Evolutionary conservation across 2,888 invertebrate species (phyloP).

Genomic region (Cotesia congregata): DNA sequence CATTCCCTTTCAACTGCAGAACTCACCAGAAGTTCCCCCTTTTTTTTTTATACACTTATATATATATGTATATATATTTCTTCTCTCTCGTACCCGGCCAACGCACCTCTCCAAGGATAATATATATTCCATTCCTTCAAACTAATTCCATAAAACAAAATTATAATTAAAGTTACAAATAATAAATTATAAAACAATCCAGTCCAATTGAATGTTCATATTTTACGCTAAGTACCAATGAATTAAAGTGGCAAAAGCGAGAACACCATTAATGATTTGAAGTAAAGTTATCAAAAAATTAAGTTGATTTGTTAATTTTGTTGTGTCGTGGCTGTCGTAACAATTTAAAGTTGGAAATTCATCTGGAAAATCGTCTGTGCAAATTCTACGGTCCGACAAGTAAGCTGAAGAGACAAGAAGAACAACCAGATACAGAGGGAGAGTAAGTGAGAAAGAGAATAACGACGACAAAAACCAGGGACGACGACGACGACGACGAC

Average conservation of each 20-base stretch:
- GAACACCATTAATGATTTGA: background rate
- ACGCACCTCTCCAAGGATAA: constrained; percentile 36
- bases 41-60: constrained; percentile 30
- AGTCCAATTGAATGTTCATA: background rate
- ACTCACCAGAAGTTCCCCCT: constrained; percentile 49
- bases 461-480: constrained; percentile 45
- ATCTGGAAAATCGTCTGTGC: constrained; percentile 20
- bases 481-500: constrained; percentile 49
- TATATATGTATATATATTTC: constrained; percentile 10
- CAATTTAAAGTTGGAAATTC: constrained; percentile 23
- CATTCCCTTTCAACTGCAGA: constrained; percentile 68
- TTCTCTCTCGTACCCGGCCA: constrained; percentile 18
- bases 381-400: constrained; percentile 31
- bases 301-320: background rate
- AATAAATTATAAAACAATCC: background rate
- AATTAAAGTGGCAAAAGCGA: background rate
- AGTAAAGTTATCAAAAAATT: background rate
- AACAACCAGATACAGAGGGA: constrained; percentile 19
- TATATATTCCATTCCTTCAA: constrained; percentile 14
- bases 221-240: background rate
- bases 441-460: constrained; percentile 14
- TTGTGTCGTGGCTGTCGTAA: background rate
- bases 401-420: constrained; percentile 29
- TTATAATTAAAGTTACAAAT: background rate
- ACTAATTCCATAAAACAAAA: constrained; percentile 22